phyloP scores from a whole-genome alignment of 2,797 vertebrate species.

The Setipinna tenuifilis region DNA sequence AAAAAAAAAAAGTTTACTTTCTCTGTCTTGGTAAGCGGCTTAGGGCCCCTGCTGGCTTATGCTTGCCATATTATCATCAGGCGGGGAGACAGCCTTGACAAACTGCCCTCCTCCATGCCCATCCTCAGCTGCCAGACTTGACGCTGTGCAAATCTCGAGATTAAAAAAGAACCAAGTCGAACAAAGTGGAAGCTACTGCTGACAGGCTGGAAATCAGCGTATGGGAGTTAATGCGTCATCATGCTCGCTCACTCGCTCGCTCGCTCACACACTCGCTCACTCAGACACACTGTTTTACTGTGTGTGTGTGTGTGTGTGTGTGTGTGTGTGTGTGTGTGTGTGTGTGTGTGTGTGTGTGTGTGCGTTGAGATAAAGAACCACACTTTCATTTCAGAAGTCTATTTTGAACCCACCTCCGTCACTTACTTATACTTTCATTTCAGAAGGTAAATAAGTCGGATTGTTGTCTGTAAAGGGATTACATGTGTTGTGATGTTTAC shows the following conservation, averaged over 20 bases:
- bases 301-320: not conserved
- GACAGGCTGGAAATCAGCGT: not conserved
- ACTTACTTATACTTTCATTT: not conserved
- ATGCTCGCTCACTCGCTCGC: constrained; percentile 29
- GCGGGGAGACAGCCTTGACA: constrained; percentile 78
- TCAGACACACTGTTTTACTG: constrained; percentile 49
- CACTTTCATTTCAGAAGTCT: not conserved
- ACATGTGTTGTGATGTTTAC: constrained; percentile 18
- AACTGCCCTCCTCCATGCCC: constrained; percentile 71
- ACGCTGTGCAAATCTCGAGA: constrained; percentile 18
- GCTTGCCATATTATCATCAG: constrained; percentile 82
- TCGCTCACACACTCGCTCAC: constrained; percentile 56
- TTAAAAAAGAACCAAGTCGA: not conserved
- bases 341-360: constrained; percentile 27
- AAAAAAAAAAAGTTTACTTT: constrained; percentile 75
- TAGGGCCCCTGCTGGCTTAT: constrained; percentile 81
- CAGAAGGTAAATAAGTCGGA: constrained; percentile 29
- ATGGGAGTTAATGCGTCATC: not conserved
- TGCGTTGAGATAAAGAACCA: constrained; percentile 16
- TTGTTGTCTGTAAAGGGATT: not conserved
- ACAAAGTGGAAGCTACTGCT: not conserved
- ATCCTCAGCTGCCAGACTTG: constrained; percentile 48
- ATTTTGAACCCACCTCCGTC: too few species aligned
- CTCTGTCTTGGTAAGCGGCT: constrained; percentile 81
- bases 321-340: constrained; percentile 7